Evolutionary conservation across 1,140 invertebrate genomes (phyloP).

Genomic region (Copidosoma floridanum): DNA sequence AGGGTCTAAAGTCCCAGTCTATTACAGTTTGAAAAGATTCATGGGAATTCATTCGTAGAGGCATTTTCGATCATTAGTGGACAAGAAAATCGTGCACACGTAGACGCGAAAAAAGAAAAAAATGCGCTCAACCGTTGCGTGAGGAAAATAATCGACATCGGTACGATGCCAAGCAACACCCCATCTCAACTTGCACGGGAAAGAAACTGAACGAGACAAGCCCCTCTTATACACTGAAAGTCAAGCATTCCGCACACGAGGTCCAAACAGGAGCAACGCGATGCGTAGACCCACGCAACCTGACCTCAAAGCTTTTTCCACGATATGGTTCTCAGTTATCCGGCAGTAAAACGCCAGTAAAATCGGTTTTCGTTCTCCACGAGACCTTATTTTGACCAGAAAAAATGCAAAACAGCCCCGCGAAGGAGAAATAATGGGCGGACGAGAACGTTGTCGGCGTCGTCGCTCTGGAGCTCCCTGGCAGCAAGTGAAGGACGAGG

Average conservation of each 20-base stretch:
- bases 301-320: constrained; percentile 25
- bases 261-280: background rate
- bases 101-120: no score
- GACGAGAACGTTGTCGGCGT: constrained; percentile 8
- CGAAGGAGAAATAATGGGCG: constrained; percentile 40
- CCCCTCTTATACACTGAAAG: no score
- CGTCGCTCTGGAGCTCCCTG: background rate
- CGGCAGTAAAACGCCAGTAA: constrained; percentile 34
- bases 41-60: no score
- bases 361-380: constrained; percentile 26
- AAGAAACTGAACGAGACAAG: no score
- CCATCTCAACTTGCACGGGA: no score
- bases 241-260: no score
- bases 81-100: no score
- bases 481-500: background rate
- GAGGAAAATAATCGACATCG: background rate
- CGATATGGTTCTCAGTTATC: constrained; percentile 1
- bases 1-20: no score
- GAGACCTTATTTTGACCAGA: constrained; percentile 34
- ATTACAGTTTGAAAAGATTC: no score
- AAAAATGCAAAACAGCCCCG: constrained; percentile 38
- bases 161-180: no score
- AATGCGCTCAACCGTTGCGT: no score
- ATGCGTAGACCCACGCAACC: background rate
- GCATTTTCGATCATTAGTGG: no score